Evolutionary conservation across 1,140 invertebrate species (phyloP), one percentile per base, ranked within the genome.

Genomic region (Monochamus saltuarius): DNA sequence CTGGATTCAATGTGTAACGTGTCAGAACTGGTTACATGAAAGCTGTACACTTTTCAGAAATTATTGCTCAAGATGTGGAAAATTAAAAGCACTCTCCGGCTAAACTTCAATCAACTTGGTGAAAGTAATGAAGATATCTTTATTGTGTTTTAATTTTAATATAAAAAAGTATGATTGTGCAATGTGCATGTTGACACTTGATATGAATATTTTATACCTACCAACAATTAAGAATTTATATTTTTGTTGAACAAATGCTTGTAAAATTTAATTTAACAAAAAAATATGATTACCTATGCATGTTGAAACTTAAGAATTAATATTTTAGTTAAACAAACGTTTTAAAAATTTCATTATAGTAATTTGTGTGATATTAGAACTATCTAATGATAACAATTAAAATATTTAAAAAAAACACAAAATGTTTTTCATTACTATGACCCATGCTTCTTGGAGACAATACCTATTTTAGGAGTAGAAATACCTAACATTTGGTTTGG

Each of bases 41-140:
- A 51, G 1, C 17, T 51, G 49, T 51, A 51, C 29, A 51, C 49
- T 51, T 35, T 51, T 51, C 49, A 51, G 22, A 51, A 51, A 51
- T 51, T 51, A 34, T 51, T 51, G 49, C 49, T 51, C 17, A 35
- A 51, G n/a, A 51, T 51, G 22, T 37, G 49, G 22, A 51, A 51
- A 51, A 51, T n/a, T 36, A 1, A 51, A 37, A 51, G 14, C 36
- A 37, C 36, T 51, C 4, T 36, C 14, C 14, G 14, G n/a, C 16
- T 51, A 0, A 51, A 51, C 49, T 34, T 37, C 4, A 36, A 51
- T 51, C 34, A 1, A 51, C 4, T 29, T 34, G 49, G 1, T n/a
- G 29, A 47, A 42, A 16, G 7, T 42, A 42, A 42, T 42, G n/a
- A 42, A 42, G 16, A 42, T 13, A 13, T 42, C 16, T 42, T 42